Evolutionary conservation across 2,113 vertebrate species (phyloP).

Genomic region (Mesembrinibis cayennensis): DNA sequence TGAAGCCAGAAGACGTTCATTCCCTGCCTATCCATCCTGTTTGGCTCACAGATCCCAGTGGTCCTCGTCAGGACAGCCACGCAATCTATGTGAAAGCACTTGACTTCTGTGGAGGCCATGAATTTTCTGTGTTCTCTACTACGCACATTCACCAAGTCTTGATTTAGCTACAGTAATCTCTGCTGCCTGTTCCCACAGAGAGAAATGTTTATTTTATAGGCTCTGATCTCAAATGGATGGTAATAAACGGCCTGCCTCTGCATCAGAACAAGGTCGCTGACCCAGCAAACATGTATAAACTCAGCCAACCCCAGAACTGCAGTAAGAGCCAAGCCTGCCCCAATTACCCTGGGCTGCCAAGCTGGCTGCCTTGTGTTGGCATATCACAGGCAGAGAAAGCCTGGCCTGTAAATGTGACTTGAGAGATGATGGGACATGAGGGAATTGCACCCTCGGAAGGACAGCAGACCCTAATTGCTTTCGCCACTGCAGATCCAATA

Average conservation of each 20-base stretch:
- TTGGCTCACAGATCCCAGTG: background rate
- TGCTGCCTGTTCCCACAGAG: background rate
- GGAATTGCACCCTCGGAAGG: background rate
- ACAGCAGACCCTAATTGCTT: background rate
- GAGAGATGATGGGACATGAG: background rate
- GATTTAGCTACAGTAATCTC: conserved; percentile 26
- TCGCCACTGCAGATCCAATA: background rate
- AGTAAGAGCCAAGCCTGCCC: background rate
- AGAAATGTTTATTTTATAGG: background rate
- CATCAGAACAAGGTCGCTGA: background rate
- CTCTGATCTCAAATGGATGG: background rate
- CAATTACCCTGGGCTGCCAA: background rate
- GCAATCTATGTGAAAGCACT: background rate
- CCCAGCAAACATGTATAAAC: background rate
- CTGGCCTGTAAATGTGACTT: background rate
- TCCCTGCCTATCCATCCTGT: background rate
- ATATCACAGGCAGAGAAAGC: background rate
- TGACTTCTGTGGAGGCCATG: background rate
- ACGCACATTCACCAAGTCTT: background rate
- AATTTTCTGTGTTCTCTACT: background rate
- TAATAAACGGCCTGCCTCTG: background rate
- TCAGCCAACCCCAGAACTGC: background rate
- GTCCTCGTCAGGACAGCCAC: background rate
- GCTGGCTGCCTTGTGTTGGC: background rate
- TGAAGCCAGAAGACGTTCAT: background rate